phyloP scores from a whole-genome alignment of 2,113 vertebrate genomes.

The Donacobius atricapilla region DNA sequence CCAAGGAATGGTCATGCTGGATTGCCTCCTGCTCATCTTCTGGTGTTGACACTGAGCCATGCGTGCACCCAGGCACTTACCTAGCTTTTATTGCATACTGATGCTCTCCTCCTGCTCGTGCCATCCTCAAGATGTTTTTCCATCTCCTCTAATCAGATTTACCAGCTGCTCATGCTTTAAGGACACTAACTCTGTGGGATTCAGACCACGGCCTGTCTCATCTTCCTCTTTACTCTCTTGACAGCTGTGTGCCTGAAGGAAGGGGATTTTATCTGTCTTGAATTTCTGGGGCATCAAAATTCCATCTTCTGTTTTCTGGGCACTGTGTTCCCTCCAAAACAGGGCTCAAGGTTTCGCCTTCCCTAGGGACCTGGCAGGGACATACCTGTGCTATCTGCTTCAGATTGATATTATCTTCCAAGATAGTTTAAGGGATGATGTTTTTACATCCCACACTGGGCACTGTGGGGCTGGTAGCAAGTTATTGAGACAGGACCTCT shows the following conservation, averaged over 20 bases:
- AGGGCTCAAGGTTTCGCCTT: not conserved
- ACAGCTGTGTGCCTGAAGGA: not conserved
- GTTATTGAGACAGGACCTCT: not conserved
- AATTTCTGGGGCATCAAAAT: not conserved
- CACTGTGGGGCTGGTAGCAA: not conserved
- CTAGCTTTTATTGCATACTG: not conserved
- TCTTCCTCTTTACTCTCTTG: not conserved
- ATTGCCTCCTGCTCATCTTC: not conserved
- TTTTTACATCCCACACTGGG: not conserved
- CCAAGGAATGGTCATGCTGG: not conserved
- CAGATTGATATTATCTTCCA: not conserved
- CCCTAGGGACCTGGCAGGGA: not conserved
- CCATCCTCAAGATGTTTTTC: slow-evolving; percentile 21
- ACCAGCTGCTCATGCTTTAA: slow-evolving; percentile 12
- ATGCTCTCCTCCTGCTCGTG: not conserved
- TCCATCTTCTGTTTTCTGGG: not conserved
- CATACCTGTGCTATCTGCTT: not conserved
- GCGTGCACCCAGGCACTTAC: accelerated
- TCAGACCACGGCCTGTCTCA: not conserved
- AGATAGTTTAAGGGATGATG: not conserved
- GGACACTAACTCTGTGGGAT: not conserved
- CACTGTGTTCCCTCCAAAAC: not conserved
- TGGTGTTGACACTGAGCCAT: not conserved
- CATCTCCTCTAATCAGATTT: slow-evolving; percentile 41
- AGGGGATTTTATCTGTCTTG: not conserved